Percentiles rank a stretch among this genome's conserved stretches.
Conservation (phyloP, 2,113 vertebrate species). For the Xerus inauris region DNA sequence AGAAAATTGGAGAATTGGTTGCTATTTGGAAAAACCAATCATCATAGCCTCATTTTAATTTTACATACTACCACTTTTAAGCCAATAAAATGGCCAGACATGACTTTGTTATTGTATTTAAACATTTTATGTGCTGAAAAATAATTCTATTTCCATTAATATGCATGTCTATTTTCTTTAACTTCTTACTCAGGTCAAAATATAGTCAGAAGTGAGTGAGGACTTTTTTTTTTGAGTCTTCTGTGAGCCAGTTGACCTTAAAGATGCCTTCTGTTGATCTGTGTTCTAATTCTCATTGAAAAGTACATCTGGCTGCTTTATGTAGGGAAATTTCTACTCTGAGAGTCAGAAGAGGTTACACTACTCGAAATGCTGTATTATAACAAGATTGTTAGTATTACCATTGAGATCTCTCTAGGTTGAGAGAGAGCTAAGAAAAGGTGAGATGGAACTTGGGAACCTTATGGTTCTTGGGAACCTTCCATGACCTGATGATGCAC, state of each 20-base stretch:
- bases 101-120: conserved; percentile 21
- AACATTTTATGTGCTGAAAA: background rate
- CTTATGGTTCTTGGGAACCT: background rate
- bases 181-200: conserved; percentile 28
- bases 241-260: background rate
- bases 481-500: background rate
- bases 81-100: background rate
- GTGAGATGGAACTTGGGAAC: background rate
- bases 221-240: background rate
- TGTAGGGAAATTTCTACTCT: background rate
- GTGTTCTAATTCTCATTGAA: background rate
- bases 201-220: background rate
- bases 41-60: background rate
- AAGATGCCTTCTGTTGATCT: background rate
- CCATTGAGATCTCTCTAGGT: background rate
- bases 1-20: background rate
- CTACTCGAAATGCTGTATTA: background rate
- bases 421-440: background rate
- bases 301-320: background rate
- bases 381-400: background rate
- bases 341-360: background rate
- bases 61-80: background rate
- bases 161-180: background rate
- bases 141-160: conserved; percentile 14
- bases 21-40: conserved; percentile 17